phyloP scores from a whole-genome alignment of 2,113 vertebrate species.

The Lota lota region DNA sequence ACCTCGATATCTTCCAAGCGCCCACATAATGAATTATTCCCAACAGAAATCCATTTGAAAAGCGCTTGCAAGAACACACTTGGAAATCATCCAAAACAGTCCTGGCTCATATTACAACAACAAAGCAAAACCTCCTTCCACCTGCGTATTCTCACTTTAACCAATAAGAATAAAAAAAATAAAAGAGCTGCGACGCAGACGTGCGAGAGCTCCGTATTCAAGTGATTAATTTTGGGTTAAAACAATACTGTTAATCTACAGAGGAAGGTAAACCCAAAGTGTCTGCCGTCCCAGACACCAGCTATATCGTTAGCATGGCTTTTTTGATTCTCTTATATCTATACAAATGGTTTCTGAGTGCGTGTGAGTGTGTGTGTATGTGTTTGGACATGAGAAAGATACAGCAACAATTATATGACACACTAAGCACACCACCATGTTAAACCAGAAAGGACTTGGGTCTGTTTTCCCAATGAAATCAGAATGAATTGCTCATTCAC shows the following conservation, averaged over 20 bases:
- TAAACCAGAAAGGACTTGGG: conserved; percentile 49
- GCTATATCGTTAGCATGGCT: conserved; percentile 51
- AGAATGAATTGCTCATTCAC: conserved; percentile 46
- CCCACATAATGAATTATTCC: neutral
- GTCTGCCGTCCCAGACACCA: neutral
- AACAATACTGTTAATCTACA: conserved; percentile 38
- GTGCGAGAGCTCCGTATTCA: conserved; percentile 39
- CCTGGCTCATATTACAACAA: neutral
- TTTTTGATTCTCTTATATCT: conserved; percentile 45
- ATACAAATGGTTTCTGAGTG: conserved; percentile 23
- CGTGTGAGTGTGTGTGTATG: conserved; percentile 17
- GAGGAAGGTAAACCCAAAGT: conserved; percentile 14
- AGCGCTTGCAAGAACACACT: neutral
- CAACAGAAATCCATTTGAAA: neutral
- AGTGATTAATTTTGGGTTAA: conserved; percentile 41
- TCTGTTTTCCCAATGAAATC: conserved; percentile 34
- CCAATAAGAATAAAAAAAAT: neutral
- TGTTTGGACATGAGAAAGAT: conserved; percentile 14
- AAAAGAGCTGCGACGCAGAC: too few relatives aligned
- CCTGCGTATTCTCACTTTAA: neutral
- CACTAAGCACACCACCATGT: conserved; percentile 52
- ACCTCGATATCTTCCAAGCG: neutral
- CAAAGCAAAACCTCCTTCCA: neutral
- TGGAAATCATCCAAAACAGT: neutral
- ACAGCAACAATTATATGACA: conserved; percentile 50